A percentile compares a stretch with the other conserved stretches of the same genome.
These are phyloP conservation scores for Percopsis omiscomaycus DNA, from an alignment of 2,797 vertebrate genomes.

Conservation along the genomic window DNA sequence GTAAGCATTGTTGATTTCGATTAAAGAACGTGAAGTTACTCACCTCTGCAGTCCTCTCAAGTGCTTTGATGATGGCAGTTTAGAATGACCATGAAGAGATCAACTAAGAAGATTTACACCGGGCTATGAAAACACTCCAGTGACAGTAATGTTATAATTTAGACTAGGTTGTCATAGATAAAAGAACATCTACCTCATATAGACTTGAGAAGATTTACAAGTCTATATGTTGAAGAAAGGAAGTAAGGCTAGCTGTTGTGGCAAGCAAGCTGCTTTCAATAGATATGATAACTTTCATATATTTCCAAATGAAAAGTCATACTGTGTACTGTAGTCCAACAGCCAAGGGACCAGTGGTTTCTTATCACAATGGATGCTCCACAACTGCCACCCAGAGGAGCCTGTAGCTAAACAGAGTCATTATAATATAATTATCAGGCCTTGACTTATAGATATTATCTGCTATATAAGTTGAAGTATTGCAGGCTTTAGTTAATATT, in stretches of 20 bases:
- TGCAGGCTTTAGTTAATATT: too few species aligned
- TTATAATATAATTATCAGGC: too few species aligned
- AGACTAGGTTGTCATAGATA: conserved; percentile 23
- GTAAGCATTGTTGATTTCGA: conserved; percentile 2
- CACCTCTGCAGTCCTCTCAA: conserved; percentile 9
- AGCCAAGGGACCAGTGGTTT: too few species aligned
- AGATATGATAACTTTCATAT: too few species aligned
- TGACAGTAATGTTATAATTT: conserved; percentile 32
- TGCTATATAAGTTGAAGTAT: too few species aligned
- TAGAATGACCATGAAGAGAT: conserved; percentile 33
- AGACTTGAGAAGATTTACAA: conserved; percentile 6
- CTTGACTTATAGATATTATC: too few species aligned
- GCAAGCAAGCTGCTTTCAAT: too few species aligned
- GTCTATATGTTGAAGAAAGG: conserved; percentile 12
- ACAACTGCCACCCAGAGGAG: too few species aligned
- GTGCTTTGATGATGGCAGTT: conserved; percentile 44
- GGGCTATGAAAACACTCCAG: conserved; percentile 31
- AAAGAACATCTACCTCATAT: conserved; percentile 30
- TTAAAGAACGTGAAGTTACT: conserved; percentile 19
- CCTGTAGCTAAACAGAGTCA: too few species aligned
- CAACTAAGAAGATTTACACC: conserved; percentile 33
- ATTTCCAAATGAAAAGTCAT: too few species aligned
- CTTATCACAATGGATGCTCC: too few species aligned
- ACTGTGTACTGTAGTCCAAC: too few species aligned
- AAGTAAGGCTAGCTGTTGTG: conserved; percentile 16